phyloP scores from a whole-genome alignment of 2,113 vertebrate species.

The Dipodomys spectabilis region DNA sequence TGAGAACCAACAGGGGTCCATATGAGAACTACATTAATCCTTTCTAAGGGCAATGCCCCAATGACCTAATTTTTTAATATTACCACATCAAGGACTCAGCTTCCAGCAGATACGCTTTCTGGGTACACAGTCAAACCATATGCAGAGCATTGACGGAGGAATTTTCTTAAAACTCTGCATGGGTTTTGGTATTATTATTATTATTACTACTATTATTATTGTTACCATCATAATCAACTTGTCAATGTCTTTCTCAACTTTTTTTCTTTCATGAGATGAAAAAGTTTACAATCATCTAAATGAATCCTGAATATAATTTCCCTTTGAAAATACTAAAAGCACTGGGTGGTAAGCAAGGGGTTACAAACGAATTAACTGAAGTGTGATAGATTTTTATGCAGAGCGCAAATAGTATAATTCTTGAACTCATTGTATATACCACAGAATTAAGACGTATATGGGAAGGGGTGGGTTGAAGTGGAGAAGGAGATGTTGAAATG shows the following conservation, averaged over 20 bases:
- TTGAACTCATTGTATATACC: too few relatives aligned
- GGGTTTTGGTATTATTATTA: neutral
- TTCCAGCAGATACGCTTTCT: neutral
- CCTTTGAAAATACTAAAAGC: neutral
- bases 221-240: neutral
- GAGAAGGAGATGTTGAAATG: too few relatives aligned
- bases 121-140: neutral
- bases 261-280: constrained; percentile 55
- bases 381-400: too few relatives aligned
- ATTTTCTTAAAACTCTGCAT: constrained; percentile 37
- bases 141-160: neutral
- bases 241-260: constrained; percentile 65
- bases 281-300: constrained; percentile 60
- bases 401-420: too few relatives aligned
- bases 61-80: neutral
- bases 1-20: neutral
- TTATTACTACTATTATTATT: constrained; percentile 50
- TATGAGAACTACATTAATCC: neutral
- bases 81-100: neutral
- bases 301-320: neutral
- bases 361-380: too few relatives aligned
- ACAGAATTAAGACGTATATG: too few relatives aligned
- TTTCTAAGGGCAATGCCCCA: neutral
- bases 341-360: too few relatives aligned
- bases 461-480: too few relatives aligned